Evolutionary conservation across 2,888 invertebrate species (phyloP).

Genomic region (Caenorhabditis panamensis): DNA sequence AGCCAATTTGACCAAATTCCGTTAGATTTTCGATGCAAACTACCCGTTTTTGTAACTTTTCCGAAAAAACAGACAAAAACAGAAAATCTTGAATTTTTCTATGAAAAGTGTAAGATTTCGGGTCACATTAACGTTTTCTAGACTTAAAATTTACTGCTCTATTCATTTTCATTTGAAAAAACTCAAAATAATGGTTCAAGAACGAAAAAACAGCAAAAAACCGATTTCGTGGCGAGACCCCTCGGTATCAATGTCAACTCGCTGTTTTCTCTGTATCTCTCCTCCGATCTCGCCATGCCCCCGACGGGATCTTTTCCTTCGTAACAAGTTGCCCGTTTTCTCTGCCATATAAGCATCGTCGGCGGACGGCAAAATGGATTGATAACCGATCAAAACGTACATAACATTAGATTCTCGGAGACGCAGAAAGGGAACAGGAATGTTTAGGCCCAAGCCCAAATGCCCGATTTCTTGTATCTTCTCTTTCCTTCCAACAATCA

Average conservation of each 20-base stretch:
- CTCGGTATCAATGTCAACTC: neutral
- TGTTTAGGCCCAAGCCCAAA: neutral
- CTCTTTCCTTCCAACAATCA: neutral
- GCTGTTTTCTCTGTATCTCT: neutral
- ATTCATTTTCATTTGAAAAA: no score
- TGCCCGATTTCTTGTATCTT: slow-evolving; percentile 1
- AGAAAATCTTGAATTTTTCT: neutral
- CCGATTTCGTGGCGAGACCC: neutral
- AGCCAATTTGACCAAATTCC: no score
- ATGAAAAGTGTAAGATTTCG: no score
- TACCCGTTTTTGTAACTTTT: no score
- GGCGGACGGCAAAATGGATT: slow-evolving; percentile 21
- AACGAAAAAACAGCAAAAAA: no score
- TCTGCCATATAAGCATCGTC: slow-evolving; percentile 31
- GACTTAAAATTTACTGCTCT: no score
- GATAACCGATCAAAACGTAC: slow-evolving; percentile 37
- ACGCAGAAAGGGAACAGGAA: slow-evolving; percentile 46
- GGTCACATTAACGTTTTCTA: no score
- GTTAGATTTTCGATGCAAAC: no score
- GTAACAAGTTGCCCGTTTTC: slow-evolving; percentile 17
- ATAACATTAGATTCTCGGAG: slow-evolving; percentile 1
- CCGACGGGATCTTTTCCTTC: neutral
- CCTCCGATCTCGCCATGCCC: slow-evolving; percentile 2
- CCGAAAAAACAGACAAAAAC: no score
- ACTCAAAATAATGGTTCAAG: no score